Evolutionary conservation across 2,113 vertebrate genomes (phyloP), one percentile per base, ranked within the genome.

Genomic region (Sorex fumeus): DNA sequence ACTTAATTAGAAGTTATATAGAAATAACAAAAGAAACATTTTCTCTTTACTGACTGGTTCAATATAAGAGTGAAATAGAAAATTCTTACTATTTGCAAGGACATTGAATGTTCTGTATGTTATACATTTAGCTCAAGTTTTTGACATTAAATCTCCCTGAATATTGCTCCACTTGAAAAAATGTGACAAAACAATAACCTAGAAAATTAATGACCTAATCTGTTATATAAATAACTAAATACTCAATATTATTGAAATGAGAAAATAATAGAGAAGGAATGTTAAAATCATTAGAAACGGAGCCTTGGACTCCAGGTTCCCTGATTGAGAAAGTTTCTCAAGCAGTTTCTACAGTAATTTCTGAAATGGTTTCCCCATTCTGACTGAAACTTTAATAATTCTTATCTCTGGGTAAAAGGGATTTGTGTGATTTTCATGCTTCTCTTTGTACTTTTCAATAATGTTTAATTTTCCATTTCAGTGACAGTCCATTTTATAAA

Each of bases 381-480:
- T 43, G 27, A 62, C 13, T 76, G 19, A 95, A 94, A 87, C 2
- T 93, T 90, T 79, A 94, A 87, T 71, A 84, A 80, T 77, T 62
- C 32, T 80, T 94, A 88, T 82, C 82, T 90, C 23, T 85, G 10
- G 45, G 74, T 80, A 53, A 90, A 90, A 95, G 15, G 11, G 18
- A 90, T 84, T 79, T 90, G 6, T 88, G 36, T 85, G 15, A 85
- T 67, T 79, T 88, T 86, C 64, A 90, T 34, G 90, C 83, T 95
- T 90, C 36, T 84, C 74, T 95, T 88, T 72, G 50, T 80, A 40
- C 69, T 84, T 89, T 95, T 93, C 67, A 84, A 76, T 93, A 88
- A 69, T 91, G 19, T 75, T 94, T 94, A 88, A 80, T 86, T 94
- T 95, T 92, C 79, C 86, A 83, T 89, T 83, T 93, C 71, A 95